Conservation (phyloP, 2,113 vertebrate species). For the Eurypyga helias region DNA sequence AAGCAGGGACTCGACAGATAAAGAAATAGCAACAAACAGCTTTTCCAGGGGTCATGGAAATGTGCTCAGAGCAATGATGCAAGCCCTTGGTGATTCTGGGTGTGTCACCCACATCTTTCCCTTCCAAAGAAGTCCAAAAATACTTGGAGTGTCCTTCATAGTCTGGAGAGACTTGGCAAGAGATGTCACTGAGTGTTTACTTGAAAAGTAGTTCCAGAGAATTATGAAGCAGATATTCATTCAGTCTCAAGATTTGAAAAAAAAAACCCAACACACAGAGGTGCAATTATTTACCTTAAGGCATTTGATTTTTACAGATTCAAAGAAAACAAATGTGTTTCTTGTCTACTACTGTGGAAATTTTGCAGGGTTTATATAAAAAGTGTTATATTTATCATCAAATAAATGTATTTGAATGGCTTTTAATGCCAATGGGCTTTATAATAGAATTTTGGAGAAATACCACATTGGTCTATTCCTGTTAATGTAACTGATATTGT, state of each 20-base stretch:
- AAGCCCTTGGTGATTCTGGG: not conserved
- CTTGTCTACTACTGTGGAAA: not conserved
- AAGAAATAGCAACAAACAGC: not conserved
- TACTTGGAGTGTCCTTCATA: not conserved
- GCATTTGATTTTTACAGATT: not conserved
- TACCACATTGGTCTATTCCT: not conserved
- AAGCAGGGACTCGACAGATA: constrained; percentile 6
- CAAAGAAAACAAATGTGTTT: not conserved
- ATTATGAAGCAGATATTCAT: not conserved
- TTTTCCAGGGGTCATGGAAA: constrained; percentile 8
- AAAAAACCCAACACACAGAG: not conserved
- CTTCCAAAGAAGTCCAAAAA: constrained; percentile 46
- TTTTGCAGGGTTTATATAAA: not conserved
- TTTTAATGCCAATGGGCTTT: not conserved
- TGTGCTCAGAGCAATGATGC: constrained; percentile 16
- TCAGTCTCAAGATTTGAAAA: not conserved
- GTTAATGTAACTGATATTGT: not conserved
- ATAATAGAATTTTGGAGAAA: not conserved
- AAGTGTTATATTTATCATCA: not conserved
- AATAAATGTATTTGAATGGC: not conserved
- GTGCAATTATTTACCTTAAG: constrained; percentile 1
- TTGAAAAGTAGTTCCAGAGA: not conserved
- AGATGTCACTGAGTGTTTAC: not conserved
- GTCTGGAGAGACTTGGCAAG: not conserved
- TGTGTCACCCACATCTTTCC: constrained; percentile 17